phyloP scores from a whole-genome alignment of 37 sponge, comb jelly and placozoan species.

The Halisarca cf. caerulea region DNA sequence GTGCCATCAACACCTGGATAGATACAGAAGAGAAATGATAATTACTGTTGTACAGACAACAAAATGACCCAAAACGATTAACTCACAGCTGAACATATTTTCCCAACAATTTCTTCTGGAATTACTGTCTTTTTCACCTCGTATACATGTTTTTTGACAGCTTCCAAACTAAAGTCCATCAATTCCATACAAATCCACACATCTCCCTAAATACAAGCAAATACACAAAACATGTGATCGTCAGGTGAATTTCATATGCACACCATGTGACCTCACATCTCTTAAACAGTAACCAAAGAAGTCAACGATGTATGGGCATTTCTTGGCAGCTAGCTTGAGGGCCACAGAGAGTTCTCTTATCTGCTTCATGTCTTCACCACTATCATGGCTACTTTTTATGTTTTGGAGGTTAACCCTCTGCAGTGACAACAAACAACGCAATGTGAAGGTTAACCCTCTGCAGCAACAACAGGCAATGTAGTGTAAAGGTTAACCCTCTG shows the following conservation, averaged over 20 bases:
- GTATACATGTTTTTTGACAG: conserved; percentile 80
- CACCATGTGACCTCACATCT: conserved; percentile 66
- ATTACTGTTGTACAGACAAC: neutral
- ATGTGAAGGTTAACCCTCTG: too few species aligned
- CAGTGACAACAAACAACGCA: neutral
- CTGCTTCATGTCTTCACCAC: conserved; percentile 10
- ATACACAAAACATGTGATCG: neutral
- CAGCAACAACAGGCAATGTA: too few species aligned
- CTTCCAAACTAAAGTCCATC: conserved; percentile 91
- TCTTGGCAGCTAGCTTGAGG: conserved; percentile 55
- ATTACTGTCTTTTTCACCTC: conserved; percentile 56
- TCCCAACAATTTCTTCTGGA: conserved; percentile 88
- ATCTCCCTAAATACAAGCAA: conserved; percentile 79
- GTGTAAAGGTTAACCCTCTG: too few species aligned
- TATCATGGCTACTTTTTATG: neutral
- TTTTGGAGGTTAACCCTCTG: conserved; percentile 4
- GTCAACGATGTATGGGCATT: conserved; percentile 87
- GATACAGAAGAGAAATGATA: neutral
- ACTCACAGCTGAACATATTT: conserved; percentile 78
- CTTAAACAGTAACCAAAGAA: conserved; percentile 92
- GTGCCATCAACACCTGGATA: conserved; percentile 73
- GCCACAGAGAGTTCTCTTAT: conserved; percentile 78
- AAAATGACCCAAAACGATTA: neutral
- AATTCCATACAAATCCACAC: conserved; percentile 98
- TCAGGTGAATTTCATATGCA: neutral